Percentiles rank a stretch among this genome's conserved stretches.
These are phyloP conservation scores for Sebastes oblongus DNA, from an alignment of 2,797 vertebrate species.

Conservation along the genomic window DNA sequence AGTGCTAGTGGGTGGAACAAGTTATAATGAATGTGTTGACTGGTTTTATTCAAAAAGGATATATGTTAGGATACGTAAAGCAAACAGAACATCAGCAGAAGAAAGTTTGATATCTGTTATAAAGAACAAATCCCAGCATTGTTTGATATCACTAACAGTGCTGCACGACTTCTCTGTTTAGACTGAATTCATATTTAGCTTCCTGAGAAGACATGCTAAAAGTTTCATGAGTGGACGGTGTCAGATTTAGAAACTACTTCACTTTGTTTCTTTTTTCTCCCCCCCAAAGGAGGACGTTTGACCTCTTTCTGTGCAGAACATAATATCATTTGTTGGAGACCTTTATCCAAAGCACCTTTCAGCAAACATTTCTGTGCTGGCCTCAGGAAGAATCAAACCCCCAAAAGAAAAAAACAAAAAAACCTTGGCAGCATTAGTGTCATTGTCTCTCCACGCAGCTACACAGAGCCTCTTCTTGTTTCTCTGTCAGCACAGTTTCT, in stretches of 20 bases:
- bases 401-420: neutral
- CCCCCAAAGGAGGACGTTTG: constrained; percentile 39
- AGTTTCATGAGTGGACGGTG: constrained; percentile 33
- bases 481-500: constrained; percentile 21
- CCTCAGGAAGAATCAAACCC: constrained; percentile 39
- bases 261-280: neutral
- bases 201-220: constrained; percentile 29
- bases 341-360: constrained; percentile 32
- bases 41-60: neutral
- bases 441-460: constrained; percentile 50
- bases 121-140: neutral
- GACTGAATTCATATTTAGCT: constrained; percentile 39
- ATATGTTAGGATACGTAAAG: neutral
- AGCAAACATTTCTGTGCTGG: constrained; percentile 27
- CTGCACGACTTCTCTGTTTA: constrained; percentile 12
- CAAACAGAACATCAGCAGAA: neutral
- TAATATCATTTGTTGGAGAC: constrained; percentile 55
- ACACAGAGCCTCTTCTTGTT: constrained; percentile 33
- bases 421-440: constrained; percentile 42
- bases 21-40: neutral
- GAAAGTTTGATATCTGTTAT: neutral
- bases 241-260: constrained; percentile 28
- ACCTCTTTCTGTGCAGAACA: constrained; percentile 59
- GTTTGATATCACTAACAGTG: constrained; percentile 14
- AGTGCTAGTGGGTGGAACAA: neutral